These are phyloP conservation scores for Silurus lanzhouensis DNA, from an alignment of 2,797 vertebrate genomes.

Conservation along the genomic window DNA sequence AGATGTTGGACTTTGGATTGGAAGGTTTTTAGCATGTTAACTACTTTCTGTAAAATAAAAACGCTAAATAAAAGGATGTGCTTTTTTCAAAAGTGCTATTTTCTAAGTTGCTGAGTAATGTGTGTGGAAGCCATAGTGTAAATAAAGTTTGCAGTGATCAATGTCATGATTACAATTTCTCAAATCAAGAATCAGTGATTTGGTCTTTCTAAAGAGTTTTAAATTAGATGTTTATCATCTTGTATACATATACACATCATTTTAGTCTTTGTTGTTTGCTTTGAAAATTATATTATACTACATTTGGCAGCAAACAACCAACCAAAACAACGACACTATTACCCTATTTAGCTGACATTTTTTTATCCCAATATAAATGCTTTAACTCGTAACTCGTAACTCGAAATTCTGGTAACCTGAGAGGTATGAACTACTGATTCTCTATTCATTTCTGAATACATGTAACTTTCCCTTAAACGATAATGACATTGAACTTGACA, in stretches of 20 bases:
- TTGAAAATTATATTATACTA: background rate
- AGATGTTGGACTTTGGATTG: no score
- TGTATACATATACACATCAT: background rate
- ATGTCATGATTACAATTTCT: background rate
- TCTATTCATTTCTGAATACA: no score
- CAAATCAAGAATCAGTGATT: background rate
- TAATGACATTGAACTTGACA: background rate
- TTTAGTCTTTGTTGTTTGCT: background rate
- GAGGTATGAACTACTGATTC: background rate
- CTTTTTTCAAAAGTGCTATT: no score
- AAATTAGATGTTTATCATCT: background rate
- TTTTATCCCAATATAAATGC: background rate
- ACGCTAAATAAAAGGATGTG: background rate
- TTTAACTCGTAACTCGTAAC: background rate
- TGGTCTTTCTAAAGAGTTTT: background rate
- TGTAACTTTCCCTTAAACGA: background rate
- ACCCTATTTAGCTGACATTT: background rate
- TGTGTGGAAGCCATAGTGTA: background rate
- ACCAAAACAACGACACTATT: background rate
- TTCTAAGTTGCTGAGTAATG: background rate
- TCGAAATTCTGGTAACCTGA: background rate
- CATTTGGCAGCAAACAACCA: background rate
- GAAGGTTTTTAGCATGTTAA: no score
- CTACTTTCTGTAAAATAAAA: no score
- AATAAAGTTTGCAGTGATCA: background rate